phyloP scores from a whole-genome alignment of 2,888 invertebrate species.

The Caenorhabditis uteleia region DNA sequence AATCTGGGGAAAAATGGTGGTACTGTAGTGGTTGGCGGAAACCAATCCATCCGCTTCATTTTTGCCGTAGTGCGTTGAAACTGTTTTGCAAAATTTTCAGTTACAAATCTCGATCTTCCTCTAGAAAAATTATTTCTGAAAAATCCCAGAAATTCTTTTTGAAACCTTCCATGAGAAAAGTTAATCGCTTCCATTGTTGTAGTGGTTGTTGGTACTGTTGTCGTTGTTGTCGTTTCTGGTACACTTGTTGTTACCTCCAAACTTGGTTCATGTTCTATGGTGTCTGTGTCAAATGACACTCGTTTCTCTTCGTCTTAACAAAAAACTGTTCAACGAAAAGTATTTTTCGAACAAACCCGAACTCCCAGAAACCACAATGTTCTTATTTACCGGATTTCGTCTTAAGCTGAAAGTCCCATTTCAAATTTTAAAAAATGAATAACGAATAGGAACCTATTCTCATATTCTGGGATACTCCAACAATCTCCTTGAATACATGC shows the following conservation, averaged over 20 bases:
- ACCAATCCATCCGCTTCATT: conserved; percentile 25
- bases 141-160: neutral
- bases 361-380: too few relatives aligned
- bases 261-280: conserved; percentile 7
- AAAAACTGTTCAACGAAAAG: neutral
- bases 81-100: conserved; percentile 23
- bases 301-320: conserved; percentile 9
- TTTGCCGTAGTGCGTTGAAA: conserved; percentile 21
- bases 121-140: conserved; percentile 2
- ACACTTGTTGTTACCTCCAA: neutral
- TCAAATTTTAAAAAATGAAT: too few relatives aligned
- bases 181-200: too few relatives aligned
- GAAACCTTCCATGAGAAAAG: too few relatives aligned
- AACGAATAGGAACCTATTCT: too few relatives aligned
- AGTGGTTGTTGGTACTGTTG: too few relatives aligned
- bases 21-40: conserved; percentile 37
- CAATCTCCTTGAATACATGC: conserved; percentile 48
- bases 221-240: too few relatives aligned
- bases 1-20: too few relatives aligned
- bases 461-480: conserved; percentile 43
- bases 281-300: conserved; percentile 22
- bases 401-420: too few relatives aligned
- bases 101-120: conserved; percentile 24
- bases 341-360: too few relatives aligned
- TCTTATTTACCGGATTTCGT: too few relatives aligned